Base-by-base conservation (phyloP, 2,888 invertebrate species). In the Coecobrya sp. region DNA sequence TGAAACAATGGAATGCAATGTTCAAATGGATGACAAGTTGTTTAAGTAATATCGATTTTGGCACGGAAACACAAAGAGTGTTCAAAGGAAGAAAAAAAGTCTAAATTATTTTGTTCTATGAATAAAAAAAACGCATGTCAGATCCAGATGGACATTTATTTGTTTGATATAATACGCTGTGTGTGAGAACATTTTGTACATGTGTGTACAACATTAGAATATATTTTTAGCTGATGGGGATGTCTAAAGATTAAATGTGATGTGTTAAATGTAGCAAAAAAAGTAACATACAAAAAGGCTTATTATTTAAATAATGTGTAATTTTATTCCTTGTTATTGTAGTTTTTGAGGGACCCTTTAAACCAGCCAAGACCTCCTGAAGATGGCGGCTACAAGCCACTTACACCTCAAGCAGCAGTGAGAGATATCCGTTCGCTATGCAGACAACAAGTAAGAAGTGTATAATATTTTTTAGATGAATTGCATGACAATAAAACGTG, bases 361-460 rank as follows among this genome's bases (percentile, higher is more conserved):
- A 70, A 92, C 27, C 84, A 92, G 25, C 88, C 88, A 36, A 36
- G 84, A 49, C 92, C 92, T 16, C 92, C 92, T n/a, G 88, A 88
- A 22, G 85, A 88, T 55, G 92, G 92, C 55, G 88, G 84, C 13
- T 92, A 92, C 22, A 92, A 88, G 36, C 88, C 92, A 36, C 62
- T 65, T 3, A 92, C 92, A 8, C 45, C 88, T 25, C 25, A 88
- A 59, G 92, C 84, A 13, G 92, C 88, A 0, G 88, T 92, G 1
- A 49, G 68, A 45, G 87, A 92, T 45, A 42, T 92, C 30, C 92
- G 88, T 5, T 88, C 92, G 0, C 27, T 92, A 8, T 92, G 84
- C 52, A 55, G 49, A 84, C 92, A 92, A 70, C 92, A 92, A 87
- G 92, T 92, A 92, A 49, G 27, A 30, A 10, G 16, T 65, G 22